Conservation (phyloP, 2,113 vertebrate genomes). For the Anhinga anhinga region DNA sequence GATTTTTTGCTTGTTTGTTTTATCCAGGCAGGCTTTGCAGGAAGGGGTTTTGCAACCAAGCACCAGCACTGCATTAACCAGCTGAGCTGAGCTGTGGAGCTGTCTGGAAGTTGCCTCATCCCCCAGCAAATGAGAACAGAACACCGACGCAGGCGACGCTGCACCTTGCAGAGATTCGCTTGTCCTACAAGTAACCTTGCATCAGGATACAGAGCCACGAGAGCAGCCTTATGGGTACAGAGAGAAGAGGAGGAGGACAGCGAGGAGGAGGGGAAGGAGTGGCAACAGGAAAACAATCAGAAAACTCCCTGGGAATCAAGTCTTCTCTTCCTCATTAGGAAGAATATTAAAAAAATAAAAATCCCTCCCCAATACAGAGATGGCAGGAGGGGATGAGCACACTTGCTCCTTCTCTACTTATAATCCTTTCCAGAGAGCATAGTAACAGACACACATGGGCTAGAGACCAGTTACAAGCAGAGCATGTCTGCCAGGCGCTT, state of each 20-base stretch:
- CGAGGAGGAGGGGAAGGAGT: neutral
- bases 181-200: conserved; percentile 70
- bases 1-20: neutral
- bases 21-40: neutral
- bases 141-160: neutral
- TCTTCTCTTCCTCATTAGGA: neutral
- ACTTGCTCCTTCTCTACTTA: neutral
- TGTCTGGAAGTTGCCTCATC: neutral
- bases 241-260: neutral
- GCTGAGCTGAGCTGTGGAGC: neutral
- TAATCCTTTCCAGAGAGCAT: neutral
- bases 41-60: neutral
- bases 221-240: neutral
- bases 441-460: neutral
- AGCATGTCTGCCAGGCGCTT: neutral
- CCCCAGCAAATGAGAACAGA: neutral
- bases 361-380: rapidly evolving
- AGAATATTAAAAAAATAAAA: neutral
- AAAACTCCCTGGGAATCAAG: neutral
- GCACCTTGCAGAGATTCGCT: neutral
- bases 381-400: neutral
- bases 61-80: neutral
- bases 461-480: neutral
- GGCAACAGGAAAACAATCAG: neutral
- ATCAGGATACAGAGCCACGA: neutral